A percentile compares a stretch with the other conserved stretches of the same genome.
Evolutionary conservation across 1,140 invertebrate genomes (phyloP).

Genomic region (Atta colombica): DNA sequence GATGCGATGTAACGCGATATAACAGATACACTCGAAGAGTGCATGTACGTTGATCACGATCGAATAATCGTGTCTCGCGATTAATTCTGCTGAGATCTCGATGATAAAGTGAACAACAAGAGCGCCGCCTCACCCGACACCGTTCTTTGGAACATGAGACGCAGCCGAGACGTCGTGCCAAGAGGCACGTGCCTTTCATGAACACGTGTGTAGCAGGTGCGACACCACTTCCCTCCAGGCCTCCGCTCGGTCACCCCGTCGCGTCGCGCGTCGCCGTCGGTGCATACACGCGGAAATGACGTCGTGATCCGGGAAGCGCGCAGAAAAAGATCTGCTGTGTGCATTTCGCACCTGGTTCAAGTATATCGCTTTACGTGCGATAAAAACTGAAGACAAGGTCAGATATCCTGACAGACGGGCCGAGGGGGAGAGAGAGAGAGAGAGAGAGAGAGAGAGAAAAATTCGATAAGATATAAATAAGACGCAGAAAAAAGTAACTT

Average conservation of each 20-base stretch:
- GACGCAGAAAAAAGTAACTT: conserved; percentile 11
- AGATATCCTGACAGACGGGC: conserved; percentile 25
- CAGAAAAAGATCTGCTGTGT: not conserved
- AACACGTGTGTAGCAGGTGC: conserved; percentile 55
- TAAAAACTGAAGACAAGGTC: conserved; percentile 38
- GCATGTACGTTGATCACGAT: not conserved
- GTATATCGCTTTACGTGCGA: conserved; percentile 1
- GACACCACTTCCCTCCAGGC: conserved; percentile 18
- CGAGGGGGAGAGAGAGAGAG: not conserved
- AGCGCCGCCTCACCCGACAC: conserved; percentile 62
- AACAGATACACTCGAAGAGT: not conserved
- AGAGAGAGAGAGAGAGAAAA: not conserved
- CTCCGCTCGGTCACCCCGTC: conserved; percentile 17
- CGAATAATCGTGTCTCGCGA: conserved; percentile 44
- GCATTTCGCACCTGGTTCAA: not conserved
- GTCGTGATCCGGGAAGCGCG: conserved; percentile 29
- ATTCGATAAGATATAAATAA: conserved; percentile 55
- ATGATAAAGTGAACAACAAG: conserved; percentile 63
- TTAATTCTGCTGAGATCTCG: conserved; percentile 53
- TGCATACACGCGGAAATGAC: conserved; percentile 43
- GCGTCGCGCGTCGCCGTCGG: no score
- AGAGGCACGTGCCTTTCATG: conserved; percentile 60
- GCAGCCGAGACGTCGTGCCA: conserved; percentile 41
- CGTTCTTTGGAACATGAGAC: conserved; percentile 58
- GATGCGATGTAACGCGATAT: not conserved